phyloP scores from a whole-genome alignment of 2,113 vertebrate species.

The Sterna hirundo region DNA sequence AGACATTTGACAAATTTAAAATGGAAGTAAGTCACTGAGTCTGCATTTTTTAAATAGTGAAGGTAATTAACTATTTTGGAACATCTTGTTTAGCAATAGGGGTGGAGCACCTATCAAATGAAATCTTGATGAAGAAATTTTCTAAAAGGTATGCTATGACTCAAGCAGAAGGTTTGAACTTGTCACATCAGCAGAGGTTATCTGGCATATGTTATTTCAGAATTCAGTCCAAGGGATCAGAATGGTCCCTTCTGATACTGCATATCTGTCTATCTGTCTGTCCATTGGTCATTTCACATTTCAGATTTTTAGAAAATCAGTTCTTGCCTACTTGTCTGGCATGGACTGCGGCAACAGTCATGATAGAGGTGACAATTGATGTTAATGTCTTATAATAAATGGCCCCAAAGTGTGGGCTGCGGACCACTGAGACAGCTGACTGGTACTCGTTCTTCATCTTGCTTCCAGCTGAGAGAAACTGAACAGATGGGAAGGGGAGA shows the following conservation, averaged over 20 bases:
- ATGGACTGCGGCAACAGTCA: background rate
- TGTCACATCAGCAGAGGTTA: background rate
- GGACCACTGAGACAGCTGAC: conserved; percentile 56
- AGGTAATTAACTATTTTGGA: conserved; percentile 37
- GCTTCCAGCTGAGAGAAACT: conserved; percentile 54
- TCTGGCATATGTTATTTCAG: background rate
- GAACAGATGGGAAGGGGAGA: conserved; percentile 65
- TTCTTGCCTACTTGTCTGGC: background rate
- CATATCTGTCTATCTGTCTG: background rate
- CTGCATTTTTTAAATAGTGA: conserved; percentile 6
- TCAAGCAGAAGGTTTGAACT: conserved; percentile 7
- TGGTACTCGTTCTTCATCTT: conserved; percentile 56
- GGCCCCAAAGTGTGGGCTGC: conserved; percentile 17
- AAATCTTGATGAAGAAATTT: conserved; percentile 17
- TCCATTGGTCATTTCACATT: background rate
- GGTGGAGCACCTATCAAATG: conserved; percentile 3
- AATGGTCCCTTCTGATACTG: background rate
- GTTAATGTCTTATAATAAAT: conserved; percentile 44
- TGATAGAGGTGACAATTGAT: conserved; percentile 24
- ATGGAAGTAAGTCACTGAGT: background rate
- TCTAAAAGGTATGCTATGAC: background rate
- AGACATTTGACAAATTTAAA: background rate
- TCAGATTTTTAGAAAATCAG: background rate
- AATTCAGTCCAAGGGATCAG: background rate
- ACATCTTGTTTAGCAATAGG: conserved; percentile 34